Evolutionary conservation across 1,140 invertebrate species (phyloP).

Genomic region (Eumaeus atala): DNA sequence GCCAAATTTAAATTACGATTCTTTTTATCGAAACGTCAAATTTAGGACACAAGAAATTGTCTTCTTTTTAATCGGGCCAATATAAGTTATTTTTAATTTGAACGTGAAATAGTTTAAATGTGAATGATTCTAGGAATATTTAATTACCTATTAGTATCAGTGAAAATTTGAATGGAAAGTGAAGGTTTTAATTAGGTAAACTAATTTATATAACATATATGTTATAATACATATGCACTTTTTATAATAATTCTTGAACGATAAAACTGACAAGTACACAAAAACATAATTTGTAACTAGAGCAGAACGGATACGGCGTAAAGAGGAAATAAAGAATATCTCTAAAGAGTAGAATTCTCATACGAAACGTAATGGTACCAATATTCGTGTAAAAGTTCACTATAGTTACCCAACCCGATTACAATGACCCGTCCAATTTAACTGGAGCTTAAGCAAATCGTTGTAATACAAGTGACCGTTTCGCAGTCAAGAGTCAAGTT

Average conservation of each 20-base stretch:
- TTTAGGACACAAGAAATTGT: not conserved
- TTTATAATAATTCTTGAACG: conserved; percentile 11
- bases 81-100: too few relatives aligned
- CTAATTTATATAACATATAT: too few relatives aligned
- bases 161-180: too few relatives aligned
- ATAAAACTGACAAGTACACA: conserved; percentile 62
- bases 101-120: too few relatives aligned
- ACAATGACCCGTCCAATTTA: conserved; percentile 47
- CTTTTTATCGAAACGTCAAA: conserved; percentile 20
- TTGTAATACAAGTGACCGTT: conserved; percentile 28
- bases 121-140: too few relatives aligned
- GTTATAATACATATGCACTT: too few relatives aligned
- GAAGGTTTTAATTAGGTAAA: too few relatives aligned
- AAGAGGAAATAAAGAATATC: conserved; percentile 41
- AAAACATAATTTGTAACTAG: conserved; percentile 56
- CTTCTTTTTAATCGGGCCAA: too few relatives aligned
- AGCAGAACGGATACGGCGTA: conserved; percentile 28
- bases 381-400: conserved; percentile 73
- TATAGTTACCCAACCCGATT: conserved; percentile 64
- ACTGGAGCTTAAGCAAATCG: conserved; percentile 42
- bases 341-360: conserved; percentile 71
- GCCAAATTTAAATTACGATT: conserved; percentile 42
- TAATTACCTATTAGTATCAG: too few relatives aligned
- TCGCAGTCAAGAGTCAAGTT: conserved; percentile 31
- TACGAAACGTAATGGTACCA: conserved; percentile 68